phyloP scores from a whole-genome alignment of 2,113 vertebrate genomes.

The Xyrauchen texanus region DNA sequence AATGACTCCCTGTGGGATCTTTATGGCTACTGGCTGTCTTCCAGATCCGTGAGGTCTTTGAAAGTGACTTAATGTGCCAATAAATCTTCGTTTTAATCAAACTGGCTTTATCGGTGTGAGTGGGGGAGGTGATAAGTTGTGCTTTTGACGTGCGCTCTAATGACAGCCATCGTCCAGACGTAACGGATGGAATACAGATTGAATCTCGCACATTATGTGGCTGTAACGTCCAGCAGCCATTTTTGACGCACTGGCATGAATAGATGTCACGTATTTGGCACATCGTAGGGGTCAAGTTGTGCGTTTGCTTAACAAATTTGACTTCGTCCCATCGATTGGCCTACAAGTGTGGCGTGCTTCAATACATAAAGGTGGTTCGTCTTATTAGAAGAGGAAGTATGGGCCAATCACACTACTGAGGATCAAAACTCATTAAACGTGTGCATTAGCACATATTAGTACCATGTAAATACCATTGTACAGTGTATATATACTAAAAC shows the following conservation, averaged over 20 bases:
- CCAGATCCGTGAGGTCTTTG: slow-evolving; percentile 68
- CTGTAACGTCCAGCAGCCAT: background rate
- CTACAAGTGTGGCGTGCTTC: background rate
- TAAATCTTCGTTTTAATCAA: slow-evolving; percentile 76
- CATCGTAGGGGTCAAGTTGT: background rate
- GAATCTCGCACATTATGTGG: slow-evolving; percentile 56
- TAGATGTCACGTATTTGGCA: background rate
- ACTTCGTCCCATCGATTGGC: background rate
- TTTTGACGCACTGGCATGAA: background rate
- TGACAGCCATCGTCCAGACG: background rate
- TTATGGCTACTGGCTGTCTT: slow-evolving; percentile 67
- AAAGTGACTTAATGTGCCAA: slow-evolving; percentile 67
- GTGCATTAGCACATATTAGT: too few relatives aligned
- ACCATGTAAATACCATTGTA: too few relatives aligned
- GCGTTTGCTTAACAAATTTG: background rate
- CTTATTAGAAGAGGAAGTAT: slow-evolving; percentile 2
- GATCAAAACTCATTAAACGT: slow-evolving; percentile 57
- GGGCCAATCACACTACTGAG: slow-evolving; percentile 49
- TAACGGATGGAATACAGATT: slow-evolving; percentile 52
- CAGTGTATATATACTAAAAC: too few relatives aligned
- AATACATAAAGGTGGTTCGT: slow-evolving; percentile 12
- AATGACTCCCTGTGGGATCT: slow-evolving; percentile 72
- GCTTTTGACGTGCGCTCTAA: slow-evolving; percentile 67
- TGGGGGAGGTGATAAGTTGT: slow-evolving; percentile 68
- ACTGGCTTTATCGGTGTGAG: slow-evolving; percentile 70